These are phyloP conservation scores for Dolomedes plantarius DNA, from an alignment of 2,888 invertebrate species.

Conservation along the genomic window DNA sequence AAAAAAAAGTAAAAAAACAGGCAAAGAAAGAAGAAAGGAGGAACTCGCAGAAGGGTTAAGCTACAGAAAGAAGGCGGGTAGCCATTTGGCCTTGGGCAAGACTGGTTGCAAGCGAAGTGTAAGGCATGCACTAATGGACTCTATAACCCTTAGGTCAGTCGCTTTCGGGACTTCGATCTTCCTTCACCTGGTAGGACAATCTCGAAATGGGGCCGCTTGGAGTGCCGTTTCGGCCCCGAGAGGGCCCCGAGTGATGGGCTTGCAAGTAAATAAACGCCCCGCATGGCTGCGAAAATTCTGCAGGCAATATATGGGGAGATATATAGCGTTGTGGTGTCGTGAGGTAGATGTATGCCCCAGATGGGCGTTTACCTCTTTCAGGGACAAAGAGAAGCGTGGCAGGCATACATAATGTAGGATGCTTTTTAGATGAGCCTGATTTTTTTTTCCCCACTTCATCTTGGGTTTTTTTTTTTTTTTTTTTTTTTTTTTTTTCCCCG, in stretches of 20 bases:
- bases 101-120: conserved; percentile 27
- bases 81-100: conserved; percentile 45
- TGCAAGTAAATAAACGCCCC: not conserved
- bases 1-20: conserved; percentile 15
- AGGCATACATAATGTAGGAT: conserved; percentile 24
- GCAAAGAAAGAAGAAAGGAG: conserved; percentile 7
- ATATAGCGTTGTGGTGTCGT: not conserved
- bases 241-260: not conserved
- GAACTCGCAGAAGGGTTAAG: conserved; percentile 7
- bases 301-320: not conserved
- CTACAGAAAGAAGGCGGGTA: conserved; percentile 30
- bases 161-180: not conserved
- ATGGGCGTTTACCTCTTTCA: conserved; percentile 27
- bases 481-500: not conserved
- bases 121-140: conserved; percentile 51
- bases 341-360: not conserved
- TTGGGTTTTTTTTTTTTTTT: not conserved
- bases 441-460: not conserved
- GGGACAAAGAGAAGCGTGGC: conserved; percentile 9
- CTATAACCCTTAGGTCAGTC: conserved; percentile 49
- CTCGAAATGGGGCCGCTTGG: not conserved
- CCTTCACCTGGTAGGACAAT: conserved; percentile 33
- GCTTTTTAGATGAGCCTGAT: not conserved
- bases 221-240: not conserved
- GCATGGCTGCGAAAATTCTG: not conserved